phyloP scores from a whole-genome alignment of 2,113 vertebrate species.

The Chiloscyllium plagiosum region DNA sequence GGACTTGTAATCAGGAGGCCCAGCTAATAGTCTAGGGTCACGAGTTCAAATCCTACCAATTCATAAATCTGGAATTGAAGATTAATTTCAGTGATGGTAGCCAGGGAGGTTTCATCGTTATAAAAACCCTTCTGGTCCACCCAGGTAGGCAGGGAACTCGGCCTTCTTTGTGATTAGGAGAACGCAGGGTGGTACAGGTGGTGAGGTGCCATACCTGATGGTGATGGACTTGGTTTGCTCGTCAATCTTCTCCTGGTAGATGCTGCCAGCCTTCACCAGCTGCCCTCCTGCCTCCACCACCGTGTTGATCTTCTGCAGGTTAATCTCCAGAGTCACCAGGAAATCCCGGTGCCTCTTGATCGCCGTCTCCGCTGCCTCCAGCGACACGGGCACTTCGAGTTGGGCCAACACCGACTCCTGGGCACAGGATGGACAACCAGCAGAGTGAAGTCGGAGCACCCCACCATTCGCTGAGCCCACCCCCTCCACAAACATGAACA shows the following conservation, averaged over 20 bases:
- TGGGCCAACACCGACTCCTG: conserved; percentile 72
- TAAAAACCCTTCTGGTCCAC: no score
- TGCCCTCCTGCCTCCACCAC: conserved; percentile 77
- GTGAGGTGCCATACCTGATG: conserved; percentile 58
- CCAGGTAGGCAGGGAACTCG: background rate
- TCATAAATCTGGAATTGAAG: no score
- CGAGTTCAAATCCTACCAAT: no score
- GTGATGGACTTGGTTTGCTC: conserved; percentile 64
- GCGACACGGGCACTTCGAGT: conserved; percentile 66
- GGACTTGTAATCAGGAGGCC: no score
- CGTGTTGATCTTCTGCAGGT: conserved; percentile 72
- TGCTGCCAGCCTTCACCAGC: conserved; percentile 74
- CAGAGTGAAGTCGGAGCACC: background rate
- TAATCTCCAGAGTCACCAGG: conserved; percentile 81
- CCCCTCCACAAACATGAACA: background rate
- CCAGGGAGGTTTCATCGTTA: no score
- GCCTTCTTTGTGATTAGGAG: background rate
- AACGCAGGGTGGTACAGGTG: background rate
- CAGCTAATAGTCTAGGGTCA: no score
- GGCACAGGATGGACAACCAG: background rate
- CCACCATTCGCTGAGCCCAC: background rate
- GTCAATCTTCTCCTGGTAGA: conserved; percentile 70
- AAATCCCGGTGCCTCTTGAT: conserved; percentile 83
- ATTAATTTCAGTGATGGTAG: no score
- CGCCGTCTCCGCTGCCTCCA: conserved; percentile 68